These are phyloP conservation scores for Carabus problematicus DNA, from an alignment of 2,888 invertebrate species.

Conservation along the genomic window DNA sequence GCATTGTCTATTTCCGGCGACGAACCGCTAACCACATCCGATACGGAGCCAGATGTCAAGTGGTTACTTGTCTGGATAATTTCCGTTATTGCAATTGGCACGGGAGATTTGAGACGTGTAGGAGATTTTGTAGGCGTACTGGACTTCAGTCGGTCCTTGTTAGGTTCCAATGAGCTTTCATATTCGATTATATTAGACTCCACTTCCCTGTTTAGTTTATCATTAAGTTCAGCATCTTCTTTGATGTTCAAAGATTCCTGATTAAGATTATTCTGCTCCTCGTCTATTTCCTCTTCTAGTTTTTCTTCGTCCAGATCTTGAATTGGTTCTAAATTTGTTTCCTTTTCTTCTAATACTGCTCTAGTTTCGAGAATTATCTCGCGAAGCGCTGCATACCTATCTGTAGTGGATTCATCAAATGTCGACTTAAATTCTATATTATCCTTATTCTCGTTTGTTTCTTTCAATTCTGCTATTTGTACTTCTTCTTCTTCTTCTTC, in stretches of 20 bases:
- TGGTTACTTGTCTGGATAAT: slow-evolving; percentile 54
- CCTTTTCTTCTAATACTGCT: slow-evolving; percentile 56
- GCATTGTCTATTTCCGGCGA: slow-evolving; percentile 69
- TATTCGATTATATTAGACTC: slow-evolving; percentile 44
- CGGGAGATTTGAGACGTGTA: slow-evolving; percentile 56
- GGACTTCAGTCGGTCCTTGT: slow-evolving; percentile 39
- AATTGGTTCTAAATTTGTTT: slow-evolving; percentile 55
- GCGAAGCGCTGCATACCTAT: slow-evolving; percentile 76
- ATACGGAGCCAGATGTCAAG: slow-evolving; percentile 68
- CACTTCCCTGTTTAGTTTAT: slow-evolving; percentile 35
- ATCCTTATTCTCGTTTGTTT: slow-evolving; percentile 21
- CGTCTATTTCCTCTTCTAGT: slow-evolving; percentile 47
- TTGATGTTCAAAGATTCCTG: slow-evolving; percentile 46
- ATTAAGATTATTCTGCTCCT: slow-evolving; percentile 47
- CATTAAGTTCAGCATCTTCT: slow-evolving; percentile 48
- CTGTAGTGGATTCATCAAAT: slow-evolving; percentile 29
- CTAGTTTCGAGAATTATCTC: slow-evolving; percentile 70
- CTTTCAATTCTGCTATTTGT: background rate
- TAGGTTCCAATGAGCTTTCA: slow-evolving; percentile 33
- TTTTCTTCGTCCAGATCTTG: slow-evolving; percentile 57
- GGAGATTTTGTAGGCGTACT: slow-evolving; percentile 41
- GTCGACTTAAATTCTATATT: slow-evolving; percentile 31
- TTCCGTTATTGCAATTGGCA: slow-evolving; percentile 57
- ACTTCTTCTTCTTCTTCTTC: slow-evolving; percentile 22
- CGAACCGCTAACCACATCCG: slow-evolving; percentile 70